Conservation (phyloP, 2,888 invertebrate species). For the Drosophila lacicola region DNA sequence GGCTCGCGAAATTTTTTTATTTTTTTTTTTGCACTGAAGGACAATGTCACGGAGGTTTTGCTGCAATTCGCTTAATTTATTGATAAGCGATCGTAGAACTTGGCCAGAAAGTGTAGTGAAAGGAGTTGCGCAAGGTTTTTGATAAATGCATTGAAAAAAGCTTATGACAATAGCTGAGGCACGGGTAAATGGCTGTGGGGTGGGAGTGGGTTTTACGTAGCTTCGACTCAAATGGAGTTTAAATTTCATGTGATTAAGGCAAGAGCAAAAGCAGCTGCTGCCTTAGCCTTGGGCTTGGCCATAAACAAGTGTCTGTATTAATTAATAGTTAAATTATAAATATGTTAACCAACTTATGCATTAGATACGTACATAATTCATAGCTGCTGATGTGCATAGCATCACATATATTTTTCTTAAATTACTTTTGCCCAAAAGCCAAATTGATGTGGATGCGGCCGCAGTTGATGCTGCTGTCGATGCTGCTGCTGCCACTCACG, state of each 20-base stretch:
- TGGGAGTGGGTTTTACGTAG: not conserved
- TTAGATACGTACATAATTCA: constrained; percentile 84
- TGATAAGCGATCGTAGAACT: constrained; percentile 70
- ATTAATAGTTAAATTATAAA: constrained; percentile 4
- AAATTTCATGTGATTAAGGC: too few species aligned
- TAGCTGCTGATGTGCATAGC: constrained; percentile 85
- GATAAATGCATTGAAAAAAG: constrained; percentile 2
- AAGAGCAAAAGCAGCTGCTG: too few species aligned
- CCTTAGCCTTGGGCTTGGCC: not conserved
- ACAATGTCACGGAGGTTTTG: constrained; percentile 68
- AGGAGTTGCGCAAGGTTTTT: constrained; percentile 49
- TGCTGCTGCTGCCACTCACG: constrained; percentile 35
- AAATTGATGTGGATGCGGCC: constrained; percentile 54
- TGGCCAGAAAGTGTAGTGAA: constrained; percentile 41
- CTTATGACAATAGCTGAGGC: not conserved
- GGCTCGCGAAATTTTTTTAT: not conserved
- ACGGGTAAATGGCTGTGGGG: not conserved
- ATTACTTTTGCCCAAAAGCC: constrained; percentile 80
- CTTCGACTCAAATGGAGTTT: not conserved
- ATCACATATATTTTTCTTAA: constrained; percentile 82
- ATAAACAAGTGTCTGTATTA: constrained; percentile 7
- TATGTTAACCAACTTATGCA: constrained; percentile 25
- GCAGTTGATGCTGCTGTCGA: constrained; percentile 27
- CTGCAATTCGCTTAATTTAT: constrained; percentile 43
- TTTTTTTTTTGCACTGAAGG: constrained; percentile 64